Conservation (phyloP, 1,140 invertebrate species). For the Brachionus rubens region DNA sequence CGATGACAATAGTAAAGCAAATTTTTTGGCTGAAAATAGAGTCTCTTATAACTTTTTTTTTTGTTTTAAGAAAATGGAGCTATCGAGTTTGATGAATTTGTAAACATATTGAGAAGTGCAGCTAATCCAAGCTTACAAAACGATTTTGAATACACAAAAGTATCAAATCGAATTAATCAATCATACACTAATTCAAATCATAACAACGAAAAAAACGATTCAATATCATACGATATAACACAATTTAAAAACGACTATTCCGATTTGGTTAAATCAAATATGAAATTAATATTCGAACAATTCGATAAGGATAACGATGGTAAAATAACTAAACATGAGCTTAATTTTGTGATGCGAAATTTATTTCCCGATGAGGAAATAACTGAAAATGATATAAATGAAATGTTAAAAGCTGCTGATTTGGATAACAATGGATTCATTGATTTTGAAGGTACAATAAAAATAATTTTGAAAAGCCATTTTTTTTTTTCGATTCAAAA, state of each 20-base stretch:
- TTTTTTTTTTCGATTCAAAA: not conserved
- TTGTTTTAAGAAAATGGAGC: constrained; percentile 24
- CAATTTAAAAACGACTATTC: constrained; percentile 16
- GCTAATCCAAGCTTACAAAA: not conserved
- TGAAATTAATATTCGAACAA: constrained; percentile 44
- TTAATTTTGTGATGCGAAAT: constrained; percentile 39
- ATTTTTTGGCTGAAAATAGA: not conserved
- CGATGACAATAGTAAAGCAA: constrained; percentile 37
- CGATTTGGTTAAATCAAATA: constrained; percentile 36
- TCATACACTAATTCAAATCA: too few species aligned
- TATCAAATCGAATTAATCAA: too few species aligned
- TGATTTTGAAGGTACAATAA: constrained; percentile 31
- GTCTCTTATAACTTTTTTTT: not conserved
- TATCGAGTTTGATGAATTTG: constrained; percentile 37
- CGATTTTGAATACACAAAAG: too few species aligned
- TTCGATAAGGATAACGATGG: constrained; percentile 46
- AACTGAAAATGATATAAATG: constrained; percentile 35
- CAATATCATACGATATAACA: not conserved
- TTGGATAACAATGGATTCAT: constrained; percentile 44
- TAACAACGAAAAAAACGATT: not conserved
- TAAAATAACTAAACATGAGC: constrained; percentile 38
- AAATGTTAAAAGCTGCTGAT: constrained; percentile 44
- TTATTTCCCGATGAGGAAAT: constrained; percentile 39
- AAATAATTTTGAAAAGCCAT: not conserved
- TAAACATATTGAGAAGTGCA: constrained; percentile 38